Evolutionary conservation across 1,140 invertebrate species (phyloP), one percentile per base, ranked within the genome.

Genomic region (Apis laboriosa): DNA sequence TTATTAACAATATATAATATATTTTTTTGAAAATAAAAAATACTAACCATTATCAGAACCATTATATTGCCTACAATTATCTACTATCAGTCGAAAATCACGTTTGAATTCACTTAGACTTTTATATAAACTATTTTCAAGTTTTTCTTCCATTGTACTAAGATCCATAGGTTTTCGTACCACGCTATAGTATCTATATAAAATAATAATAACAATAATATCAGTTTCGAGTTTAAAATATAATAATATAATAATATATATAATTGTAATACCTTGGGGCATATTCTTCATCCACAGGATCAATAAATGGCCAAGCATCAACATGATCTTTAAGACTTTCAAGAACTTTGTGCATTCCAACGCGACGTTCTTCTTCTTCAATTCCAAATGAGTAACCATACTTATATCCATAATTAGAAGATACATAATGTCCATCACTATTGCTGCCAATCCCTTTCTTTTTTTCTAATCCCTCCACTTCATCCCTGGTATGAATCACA

Each of bases 61-160:
- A 96, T 99, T 98, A 91, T 98, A 99, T 71, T 98, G 95, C 82
- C 96, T 95, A 93, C 98, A 99, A 93, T 99, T 99, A 87, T 98
- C 97, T 17, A 98, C 97, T 90, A 99, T 98, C 63, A 98, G 95
- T 88, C 97, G 96, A 93, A 99, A 98, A 94, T 99, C 98, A 7
- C 95, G 95, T 90, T 97, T 96, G 93, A 99, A 98, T 94, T 97
- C 96, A 64, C 95, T 95, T 84, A 97, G 96, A 83, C 95, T 96
- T 53, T 96, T 95, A 90, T 99, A 99, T 80, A 96, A 96, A 51
- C 97, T 97, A 87, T 95, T 95, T 90, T 98, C 97, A 21, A 98
- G 94, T 87, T 97, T 97, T 84, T 97, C 97, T 92, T 98, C 98
- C 96, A 99, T 98, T 86, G 96, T 96, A 67, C 96, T 95, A 61